A percentile compares a stretch with the other conserved stretches of the same genome.
These are phyloP conservation scores for Bombylius discolor DNA, from an alignment of 2,888 invertebrate genomes.

Conservation along the genomic window DNA sequence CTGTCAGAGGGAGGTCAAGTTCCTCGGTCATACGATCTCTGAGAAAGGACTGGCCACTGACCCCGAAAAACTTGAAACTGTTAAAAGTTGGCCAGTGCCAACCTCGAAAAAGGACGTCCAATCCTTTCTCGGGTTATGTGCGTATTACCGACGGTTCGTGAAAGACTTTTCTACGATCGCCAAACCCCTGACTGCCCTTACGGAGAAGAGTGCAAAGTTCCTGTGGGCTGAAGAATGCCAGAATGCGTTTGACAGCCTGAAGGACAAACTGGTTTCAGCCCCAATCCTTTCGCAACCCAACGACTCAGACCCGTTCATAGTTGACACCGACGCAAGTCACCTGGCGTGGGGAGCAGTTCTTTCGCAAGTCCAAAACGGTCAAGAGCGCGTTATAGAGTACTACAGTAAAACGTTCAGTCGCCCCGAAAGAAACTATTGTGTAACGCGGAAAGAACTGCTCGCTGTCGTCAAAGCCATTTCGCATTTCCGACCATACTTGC, in stretches of 20 bases:
- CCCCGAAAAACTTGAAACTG: too few species aligned
- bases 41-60: too few species aligned
- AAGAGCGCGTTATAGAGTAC: too few species aligned
- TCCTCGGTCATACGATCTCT: too few species aligned
- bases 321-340: too few species aligned
- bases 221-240: neutral
- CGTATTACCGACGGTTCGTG: neutral
- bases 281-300: neutral
- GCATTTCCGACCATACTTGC: too few species aligned
- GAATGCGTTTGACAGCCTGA: neutral
- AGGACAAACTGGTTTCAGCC: neutral
- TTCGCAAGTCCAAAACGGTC: too few species aligned
- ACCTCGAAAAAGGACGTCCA: neutral
- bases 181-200: neutral
- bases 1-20: too few species aligned
- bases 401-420: too few species aligned
- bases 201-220: neutral
- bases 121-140: neutral
- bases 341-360: too few species aligned
- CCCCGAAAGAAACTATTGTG: neutral
- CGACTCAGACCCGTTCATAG: too few species aligned
- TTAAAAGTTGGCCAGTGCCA: neutral
- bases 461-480: too few species aligned
- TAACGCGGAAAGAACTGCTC: neutral
- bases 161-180: neutral